A percentile compares a stretch with the other conserved stretches of the same genome.
Conservation (phyloP, 1,140 invertebrate genomes). For the Listronotus oregonensis region DNA sequence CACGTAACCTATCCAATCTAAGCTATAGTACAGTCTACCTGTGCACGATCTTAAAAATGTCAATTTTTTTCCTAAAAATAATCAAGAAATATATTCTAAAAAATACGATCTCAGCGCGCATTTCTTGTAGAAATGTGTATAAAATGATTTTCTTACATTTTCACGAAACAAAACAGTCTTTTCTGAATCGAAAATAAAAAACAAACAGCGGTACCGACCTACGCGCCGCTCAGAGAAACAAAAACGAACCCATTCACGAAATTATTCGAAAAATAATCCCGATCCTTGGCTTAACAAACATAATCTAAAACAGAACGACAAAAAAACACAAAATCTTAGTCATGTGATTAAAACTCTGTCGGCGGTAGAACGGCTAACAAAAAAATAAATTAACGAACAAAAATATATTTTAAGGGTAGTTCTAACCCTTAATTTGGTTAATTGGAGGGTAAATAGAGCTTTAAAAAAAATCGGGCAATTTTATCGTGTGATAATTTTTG, state of each 20-base stretch:
- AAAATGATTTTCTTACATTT: neutral
- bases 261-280: slow-evolving; percentile 2
- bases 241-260: neutral
- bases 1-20: too few species aligned
- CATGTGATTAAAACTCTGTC: neutral
- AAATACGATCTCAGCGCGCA: slow-evolving; percentile 13
- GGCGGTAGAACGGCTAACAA: slow-evolving; percentile 11
- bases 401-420: neutral
- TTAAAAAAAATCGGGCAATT: too few species aligned
- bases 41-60: neutral
- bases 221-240: slow-evolving; percentile 5
- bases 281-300: neutral
- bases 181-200: slow-evolving; percentile 21
- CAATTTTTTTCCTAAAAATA: slow-evolving; percentile 26
- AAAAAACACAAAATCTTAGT: slow-evolving; percentile 21
- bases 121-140: slow-evolving; percentile 25
- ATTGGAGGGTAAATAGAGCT: neutral
- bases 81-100: slow-evolving; percentile 22
- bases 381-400: slow-evolving; percentile 23
- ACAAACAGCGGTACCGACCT: slow-evolving; percentile 15
- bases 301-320: slow-evolving; percentile 33
- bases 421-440: neutral
- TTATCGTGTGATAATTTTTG: neutral
- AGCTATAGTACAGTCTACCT: too few species aligned
- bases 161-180: slow-evolving; percentile 28